Conservation (phyloP, 2,797 vertebrate genomes). For the Lacerta bilineata region DNA sequence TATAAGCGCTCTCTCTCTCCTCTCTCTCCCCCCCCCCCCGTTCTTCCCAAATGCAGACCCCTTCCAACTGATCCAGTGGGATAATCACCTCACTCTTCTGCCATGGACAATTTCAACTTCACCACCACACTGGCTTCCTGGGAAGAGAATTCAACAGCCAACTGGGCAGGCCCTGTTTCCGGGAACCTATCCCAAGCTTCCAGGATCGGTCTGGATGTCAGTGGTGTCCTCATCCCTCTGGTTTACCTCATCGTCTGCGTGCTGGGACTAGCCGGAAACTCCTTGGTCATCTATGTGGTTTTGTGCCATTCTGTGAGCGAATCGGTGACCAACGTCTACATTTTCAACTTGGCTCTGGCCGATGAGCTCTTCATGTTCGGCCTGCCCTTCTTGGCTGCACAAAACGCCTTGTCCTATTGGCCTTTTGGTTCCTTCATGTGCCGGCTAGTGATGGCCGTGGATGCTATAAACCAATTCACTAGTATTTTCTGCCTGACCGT, state of each 20-base stretch:
- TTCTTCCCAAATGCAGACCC: constrained; percentile 64
- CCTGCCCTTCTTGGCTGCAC: constrained; percentile 93
- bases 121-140: constrained; percentile 38
- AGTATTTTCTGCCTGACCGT: constrained; percentile 98
- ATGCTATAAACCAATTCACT: constrained; percentile 97
- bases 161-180: constrained; percentile 62
- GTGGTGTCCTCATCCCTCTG: constrained; percentile 88
- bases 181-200: constrained; percentile 62
- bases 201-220: constrained; percentile 80
- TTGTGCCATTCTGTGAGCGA: constrained; percentile 91
- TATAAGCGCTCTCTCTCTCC: constrained; percentile 29
- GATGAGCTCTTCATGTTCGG: constrained; percentile 97
- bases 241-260: constrained; percentile 93
- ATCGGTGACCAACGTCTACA: constrained; percentile 96
- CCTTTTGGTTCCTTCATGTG: constrained; percentile 96
- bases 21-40: neutral
- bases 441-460: constrained; percentile 94
- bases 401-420: constrained; percentile 97
- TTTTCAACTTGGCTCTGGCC: constrained; percentile 94
- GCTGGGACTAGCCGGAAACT: constrained; percentile 92
- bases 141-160: constrained; percentile 70
- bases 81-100: constrained; percentile 40
- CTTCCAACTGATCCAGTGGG: constrained; percentile 59
- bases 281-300: constrained; percentile 94
- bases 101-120: constrained; percentile 77